These are phyloP conservation scores for Syrrhaptes paradoxus DNA, from an alignment of 2,113 vertebrate genomes.

Conservation along the genomic window DNA sequence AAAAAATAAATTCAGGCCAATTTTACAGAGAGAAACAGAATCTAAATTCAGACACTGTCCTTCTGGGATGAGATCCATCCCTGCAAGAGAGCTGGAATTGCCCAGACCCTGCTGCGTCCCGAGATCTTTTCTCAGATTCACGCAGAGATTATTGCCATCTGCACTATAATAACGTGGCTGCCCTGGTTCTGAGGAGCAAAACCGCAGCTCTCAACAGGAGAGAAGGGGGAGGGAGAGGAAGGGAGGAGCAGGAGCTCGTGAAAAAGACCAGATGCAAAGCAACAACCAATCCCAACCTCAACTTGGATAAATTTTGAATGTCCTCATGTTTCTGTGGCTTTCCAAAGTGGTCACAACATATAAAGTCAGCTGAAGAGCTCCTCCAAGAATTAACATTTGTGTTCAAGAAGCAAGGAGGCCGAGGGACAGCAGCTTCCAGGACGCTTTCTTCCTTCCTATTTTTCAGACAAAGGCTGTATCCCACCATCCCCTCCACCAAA, in stretches of 20 bases:
- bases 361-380: not conserved
- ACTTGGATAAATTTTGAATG: not conserved
- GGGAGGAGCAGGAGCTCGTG: not conserved
- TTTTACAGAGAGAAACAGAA: not conserved
- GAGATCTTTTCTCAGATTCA: not conserved
- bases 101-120: not conserved
- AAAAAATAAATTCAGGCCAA: not conserved
- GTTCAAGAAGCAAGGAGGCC: not conserved
- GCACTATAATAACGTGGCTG: not conserved
- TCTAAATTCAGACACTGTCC: not conserved
- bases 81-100: not conserved
- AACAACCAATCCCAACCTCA: not conserved
- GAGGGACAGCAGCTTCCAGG: not conserved
- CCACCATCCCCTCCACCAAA: not conserved
- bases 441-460: not conserved
- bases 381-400: not conserved
- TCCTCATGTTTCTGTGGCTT: not conserved
- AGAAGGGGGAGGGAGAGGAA: not conserved
- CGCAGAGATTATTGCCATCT: conserved; percentile 4
- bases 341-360: not conserved
- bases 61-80: not conserved
- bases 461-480: not conserved
- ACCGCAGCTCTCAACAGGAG: not conserved
- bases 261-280: not conserved
- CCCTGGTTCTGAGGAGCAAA: not conserved